Base-by-base conservation (phyloP, 2,113 vertebrate genomes). In the Haplochromis burtoni region DNA sequence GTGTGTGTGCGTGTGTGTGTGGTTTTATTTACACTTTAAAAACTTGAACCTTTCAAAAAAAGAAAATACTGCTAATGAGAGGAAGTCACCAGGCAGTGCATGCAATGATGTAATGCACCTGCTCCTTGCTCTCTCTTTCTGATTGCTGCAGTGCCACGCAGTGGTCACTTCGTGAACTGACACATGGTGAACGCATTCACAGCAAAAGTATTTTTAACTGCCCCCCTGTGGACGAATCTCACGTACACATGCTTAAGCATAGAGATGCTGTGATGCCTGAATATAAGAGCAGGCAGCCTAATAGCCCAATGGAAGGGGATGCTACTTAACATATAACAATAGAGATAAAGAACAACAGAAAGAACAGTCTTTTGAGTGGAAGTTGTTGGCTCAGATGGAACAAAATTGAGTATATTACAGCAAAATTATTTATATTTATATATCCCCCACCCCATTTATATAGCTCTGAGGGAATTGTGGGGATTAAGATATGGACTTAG, bases 111-210 rank as follows among this genome's bases (percentile, higher is more conserved):
- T 90, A 71, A 88, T 89, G 80, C 79, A 80, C 71, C 81, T 57
- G 31, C 35, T 87, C 19, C 10, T n/a, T 31, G 8, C 40, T 6
- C 53, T 54, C 21, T 54, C 16, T 87, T 40, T 88, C 1, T 73
- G 42, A 83, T 16, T 83, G 86, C 21, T 86, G 80, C 85, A 93
- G 87, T 54, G 79, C 91, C 92, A 24, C 82, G 26, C 42, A 84
- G 88, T 89, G 95, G 93, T 81, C 24, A 71, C 6, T 61, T 76
- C 4, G 5, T 61, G 78, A 93, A 91, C 53, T 93, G 55, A 71
- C 5, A 29, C 21, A 5, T 35, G 19, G 10, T n/a, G 14, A 45
- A 55, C 2, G 2, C 68, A n/a, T 83, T 45, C 12, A 12, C 16
- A 45, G n/a, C 3, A 17, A 42, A 35, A 10, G 4, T 16, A 5